Percentiles rank a stretch among this genome's conserved stretches.
These are phyloP conservation scores for Brachionus sp. DNA, from an alignment of 1,140 invertebrate species.

Conservation along the genomic window DNA sequence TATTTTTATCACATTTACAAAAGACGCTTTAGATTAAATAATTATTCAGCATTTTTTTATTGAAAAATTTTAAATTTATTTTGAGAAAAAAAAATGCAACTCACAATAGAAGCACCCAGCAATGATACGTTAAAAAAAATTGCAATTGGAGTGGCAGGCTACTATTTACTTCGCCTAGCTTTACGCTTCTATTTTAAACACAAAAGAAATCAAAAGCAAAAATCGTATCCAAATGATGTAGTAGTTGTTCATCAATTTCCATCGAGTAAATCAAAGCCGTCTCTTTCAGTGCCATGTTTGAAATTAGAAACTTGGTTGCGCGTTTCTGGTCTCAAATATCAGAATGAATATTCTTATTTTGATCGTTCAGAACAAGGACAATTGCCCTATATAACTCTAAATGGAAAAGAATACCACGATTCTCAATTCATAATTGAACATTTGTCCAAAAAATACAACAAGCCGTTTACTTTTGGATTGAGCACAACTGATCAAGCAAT, in stretches of 20 bases:
- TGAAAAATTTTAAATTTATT: background rate
- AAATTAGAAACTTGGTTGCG: slow-evolving; percentile 37
- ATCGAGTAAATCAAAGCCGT: background rate
- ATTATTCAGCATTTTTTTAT: background rate
- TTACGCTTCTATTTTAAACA: background rate
- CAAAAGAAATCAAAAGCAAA: slow-evolving; percentile 1
- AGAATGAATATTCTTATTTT: slow-evolving; percentile 22
- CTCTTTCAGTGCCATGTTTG: background rate
- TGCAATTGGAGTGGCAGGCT: background rate
- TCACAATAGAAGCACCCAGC: background rate
- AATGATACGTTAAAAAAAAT: background rate
- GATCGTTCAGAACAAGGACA: slow-evolving; percentile 24
- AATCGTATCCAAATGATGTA: slow-evolving; percentile 19
- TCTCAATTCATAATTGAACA: slow-evolving; percentile 42
- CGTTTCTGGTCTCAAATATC: background rate
- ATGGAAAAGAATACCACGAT: background rate
- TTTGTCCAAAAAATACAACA: slow-evolving; percentile 17
- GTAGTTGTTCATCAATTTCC: slow-evolving; percentile 43
- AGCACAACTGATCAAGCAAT: slow-evolving; percentile 4
- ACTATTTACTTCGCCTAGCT: background rate
- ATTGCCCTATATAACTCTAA: slow-evolving; percentile 27
- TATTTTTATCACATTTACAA: background rate
- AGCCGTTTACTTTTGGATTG: background rate
- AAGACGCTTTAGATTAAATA: background rate
- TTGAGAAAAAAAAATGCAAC: background rate